These are phyloP conservation scores for Pyrgus malvae DNA, from an alignment of 2,888 invertebrate genomes.

Conservation along the genomic window DNA sequence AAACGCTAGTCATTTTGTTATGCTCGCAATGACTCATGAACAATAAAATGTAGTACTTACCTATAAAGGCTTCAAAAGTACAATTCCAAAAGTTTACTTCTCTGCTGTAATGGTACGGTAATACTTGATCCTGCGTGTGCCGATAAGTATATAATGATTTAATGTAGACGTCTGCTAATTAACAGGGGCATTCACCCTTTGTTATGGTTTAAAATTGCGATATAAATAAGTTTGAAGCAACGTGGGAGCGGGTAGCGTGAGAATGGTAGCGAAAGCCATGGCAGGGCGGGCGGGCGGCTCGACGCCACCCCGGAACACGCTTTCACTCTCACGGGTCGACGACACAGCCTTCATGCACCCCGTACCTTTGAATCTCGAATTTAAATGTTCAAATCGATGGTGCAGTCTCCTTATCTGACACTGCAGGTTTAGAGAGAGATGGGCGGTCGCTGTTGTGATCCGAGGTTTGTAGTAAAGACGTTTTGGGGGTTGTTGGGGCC, in stretches of 20 bases:
- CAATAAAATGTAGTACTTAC: no score
- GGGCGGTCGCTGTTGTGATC: slow-evolving; percentile 27
- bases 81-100: no score
- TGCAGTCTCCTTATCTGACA: slow-evolving; percentile 28
- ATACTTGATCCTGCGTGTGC: not conserved
- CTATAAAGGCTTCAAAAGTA: no score
- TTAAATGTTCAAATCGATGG: slow-evolving; percentile 24
- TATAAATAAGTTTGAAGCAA: slow-evolving; percentile 61
- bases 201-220: slow-evolving; percentile 17
- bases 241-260: slow-evolving; percentile 67
- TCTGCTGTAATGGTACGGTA: no score
- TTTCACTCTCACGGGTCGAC: slow-evolving; percentile 79
- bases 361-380: slow-evolving; percentile 59
- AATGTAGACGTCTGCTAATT: not conserved
- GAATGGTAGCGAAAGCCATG: slow-evolving; percentile 76
- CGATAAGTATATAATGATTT: not conserved
- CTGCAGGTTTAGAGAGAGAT: slow-evolving; percentile 26
- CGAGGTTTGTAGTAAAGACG: slow-evolving; percentile 18
- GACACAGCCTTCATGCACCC: slow-evolving; percentile 71
- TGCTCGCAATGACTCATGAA: no score
- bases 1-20: no score
- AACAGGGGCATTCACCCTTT: not conserved
- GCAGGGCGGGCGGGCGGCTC: slow-evolving; percentile 62
- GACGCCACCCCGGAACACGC: slow-evolving; percentile 73
- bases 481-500: slow-evolving; percentile 21